Percentiles rank a stretch among this genome's conserved stretches.
phyloP scores from a whole-genome alignment of 2,113 vertebrate species.

The Capra hircus region DNA sequence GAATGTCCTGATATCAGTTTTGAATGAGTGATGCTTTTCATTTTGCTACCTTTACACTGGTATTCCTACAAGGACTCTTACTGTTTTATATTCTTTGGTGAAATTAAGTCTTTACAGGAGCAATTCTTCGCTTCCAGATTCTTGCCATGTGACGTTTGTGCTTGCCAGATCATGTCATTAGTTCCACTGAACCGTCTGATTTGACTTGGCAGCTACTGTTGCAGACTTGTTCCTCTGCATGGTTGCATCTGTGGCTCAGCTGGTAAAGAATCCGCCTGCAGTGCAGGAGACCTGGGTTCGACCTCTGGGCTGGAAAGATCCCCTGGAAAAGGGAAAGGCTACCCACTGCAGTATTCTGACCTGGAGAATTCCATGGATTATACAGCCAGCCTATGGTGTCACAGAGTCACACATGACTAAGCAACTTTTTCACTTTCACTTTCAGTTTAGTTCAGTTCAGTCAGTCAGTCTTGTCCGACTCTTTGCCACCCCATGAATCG shows the following conservation, averaged over 20 bases:
- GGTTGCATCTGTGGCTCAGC: neutral
- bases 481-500: too few species aligned
- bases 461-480: too few species aligned
- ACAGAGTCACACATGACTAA: neutral
- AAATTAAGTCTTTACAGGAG: neutral
- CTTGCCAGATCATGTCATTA: neutral
- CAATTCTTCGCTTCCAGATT: neutral
- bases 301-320: neutral
- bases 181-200: neutral
- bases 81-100: neutral
- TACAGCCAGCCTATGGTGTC: neutral
- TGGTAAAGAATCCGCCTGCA: neutral
- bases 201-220: neutral
- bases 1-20: neutral
- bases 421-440: neutral
- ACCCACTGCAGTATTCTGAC: neutral
- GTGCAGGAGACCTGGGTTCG: neutral
- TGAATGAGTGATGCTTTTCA: neutral
- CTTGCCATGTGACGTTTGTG: neutral
- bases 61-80: neutral
- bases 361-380: neutral
- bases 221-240: neutral
- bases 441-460: neutral
- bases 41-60: neutral
- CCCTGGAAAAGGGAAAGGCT: neutral